Percentiles rank a stretch among this genome's conserved stretches.
phyloP scores from a whole-genome alignment of 2,797 vertebrate genomes.

The Champsocephalus esox region DNA sequence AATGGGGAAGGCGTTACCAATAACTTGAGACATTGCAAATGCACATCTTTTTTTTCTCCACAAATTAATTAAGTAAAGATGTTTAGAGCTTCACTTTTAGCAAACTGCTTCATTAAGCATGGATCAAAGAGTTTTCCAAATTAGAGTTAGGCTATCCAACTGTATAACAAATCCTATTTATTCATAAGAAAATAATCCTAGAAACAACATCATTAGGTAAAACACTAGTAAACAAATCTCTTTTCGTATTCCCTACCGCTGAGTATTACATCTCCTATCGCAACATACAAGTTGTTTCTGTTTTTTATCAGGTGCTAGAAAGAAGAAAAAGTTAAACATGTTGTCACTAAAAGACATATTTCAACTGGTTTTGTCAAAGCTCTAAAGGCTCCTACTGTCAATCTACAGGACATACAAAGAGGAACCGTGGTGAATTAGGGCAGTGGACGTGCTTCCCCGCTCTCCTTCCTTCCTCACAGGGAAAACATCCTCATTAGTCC shows the following conservation, averaged over 20 bases:
- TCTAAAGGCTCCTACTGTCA: slow-evolving; percentile 66
- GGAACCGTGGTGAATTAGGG: slow-evolving; percentile 61
- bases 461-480: slow-evolving; percentile 28
- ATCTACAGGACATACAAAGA: slow-evolving; percentile 74
- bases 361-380: slow-evolving; percentile 59
- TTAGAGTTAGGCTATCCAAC: slow-evolving; percentile 52
- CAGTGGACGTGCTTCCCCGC: slow-evolving; percentile 33
- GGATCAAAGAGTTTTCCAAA: slow-evolving; percentile 52
- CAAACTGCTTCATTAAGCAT: slow-evolving; percentile 64
- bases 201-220: slow-evolving; percentile 67
- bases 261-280: slow-evolving; percentile 65
- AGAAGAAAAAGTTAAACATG: slow-evolving; percentile 49
- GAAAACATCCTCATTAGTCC: slow-evolving; percentile 72
- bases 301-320: slow-evolving; percentile 61
- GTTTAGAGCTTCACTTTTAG: slow-evolving; percentile 49
- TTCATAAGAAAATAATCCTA: slow-evolving; percentile 59
- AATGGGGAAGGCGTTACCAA: slow-evolving; percentile 5
- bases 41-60: slow-evolving; percentile 14
- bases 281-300: slow-evolving; percentile 57
- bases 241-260: slow-evolving; percentile 54
- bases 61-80: slow-evolving; percentile 56
- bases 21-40: slow-evolving; percentile 36
- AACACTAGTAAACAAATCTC: slow-evolving; percentile 63
- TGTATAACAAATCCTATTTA: slow-evolving; percentile 62
- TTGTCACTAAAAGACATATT: slow-evolving; percentile 62